Percentiles rank a stretch among this genome's conserved stretches.
Conservation (phyloP, 2,888 invertebrate genomes). For the Leptopterna dolabrata region DNA sequence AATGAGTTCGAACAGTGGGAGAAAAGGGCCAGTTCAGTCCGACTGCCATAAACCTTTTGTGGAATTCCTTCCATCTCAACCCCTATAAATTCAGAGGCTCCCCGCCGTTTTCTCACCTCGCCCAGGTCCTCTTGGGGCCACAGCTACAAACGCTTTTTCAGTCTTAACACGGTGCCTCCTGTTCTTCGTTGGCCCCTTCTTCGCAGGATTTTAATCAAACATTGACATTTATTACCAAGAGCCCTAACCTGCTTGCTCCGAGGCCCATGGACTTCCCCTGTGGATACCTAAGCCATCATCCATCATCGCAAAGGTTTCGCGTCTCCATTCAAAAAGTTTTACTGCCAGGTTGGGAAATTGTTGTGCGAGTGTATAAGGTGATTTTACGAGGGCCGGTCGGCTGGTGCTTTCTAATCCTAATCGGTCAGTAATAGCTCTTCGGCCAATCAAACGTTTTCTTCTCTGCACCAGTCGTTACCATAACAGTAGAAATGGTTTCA, state of each 20-base stretch:
- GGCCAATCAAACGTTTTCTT: too few species aligned
- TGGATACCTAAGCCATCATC: neutral
- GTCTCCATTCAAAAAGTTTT: slow-evolving; percentile 10
- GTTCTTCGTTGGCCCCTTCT: neutral
- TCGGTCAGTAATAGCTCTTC: neutral
- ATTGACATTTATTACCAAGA: slow-evolving; percentile 16
- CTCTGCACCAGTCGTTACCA: too few species aligned
- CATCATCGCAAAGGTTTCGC: slow-evolving; percentile 9
- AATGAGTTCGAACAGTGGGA: slow-evolving; percentile 33
- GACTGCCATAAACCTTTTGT: neutral
- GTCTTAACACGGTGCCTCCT: neutral
- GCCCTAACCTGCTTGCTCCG: neutral
- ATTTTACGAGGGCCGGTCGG: neutral
- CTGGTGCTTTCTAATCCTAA: neutral
- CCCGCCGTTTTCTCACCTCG: slow-evolving; percentile 29
- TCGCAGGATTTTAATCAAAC: slow-evolving; percentile 31
- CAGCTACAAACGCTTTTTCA: slow-evolving; percentile 22
- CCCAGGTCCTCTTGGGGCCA: neutral
- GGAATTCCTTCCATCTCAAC: neutral
- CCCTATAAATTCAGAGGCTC: slow-evolving; percentile 18
- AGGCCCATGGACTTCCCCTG: neutral
- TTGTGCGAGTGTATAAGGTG: neutral
- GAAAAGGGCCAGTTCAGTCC: neutral
- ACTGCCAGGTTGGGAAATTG: neutral
- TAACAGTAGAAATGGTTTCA: too few species aligned